A percentile compares a stretch with the other conserved stretches of the same genome.
Conservation (phyloP, 2,888 invertebrate genomes). For the Norana najaformis region DNA sequence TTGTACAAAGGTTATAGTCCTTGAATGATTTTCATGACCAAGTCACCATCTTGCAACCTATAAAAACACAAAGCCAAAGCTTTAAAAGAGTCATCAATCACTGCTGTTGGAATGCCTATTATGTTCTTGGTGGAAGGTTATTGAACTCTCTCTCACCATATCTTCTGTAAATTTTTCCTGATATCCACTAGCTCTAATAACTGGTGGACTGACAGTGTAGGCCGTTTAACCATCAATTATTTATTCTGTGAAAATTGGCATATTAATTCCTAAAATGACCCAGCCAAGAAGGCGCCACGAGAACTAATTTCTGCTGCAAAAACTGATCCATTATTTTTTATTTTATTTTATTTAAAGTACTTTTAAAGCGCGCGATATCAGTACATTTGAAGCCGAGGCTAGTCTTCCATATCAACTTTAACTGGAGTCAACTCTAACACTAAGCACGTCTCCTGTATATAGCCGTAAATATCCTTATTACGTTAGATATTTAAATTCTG, state of each 20-base stretch:
- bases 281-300: background rate
- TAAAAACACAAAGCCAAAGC: background rate
- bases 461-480: background rate
- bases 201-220: no score
- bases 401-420: no score
- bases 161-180: background rate
- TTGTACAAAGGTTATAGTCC: background rate
- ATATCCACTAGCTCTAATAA: background rate
- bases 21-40: background rate
- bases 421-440: background rate
- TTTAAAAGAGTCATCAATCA: background rate
- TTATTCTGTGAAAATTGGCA: background rate
- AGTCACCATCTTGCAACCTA: background rate
- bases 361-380: no score
- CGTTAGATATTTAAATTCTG: background rate
- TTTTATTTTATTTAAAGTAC: no score
- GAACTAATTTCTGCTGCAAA: background rate
- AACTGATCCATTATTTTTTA: no score
- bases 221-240: background rate
- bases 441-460: background rate
- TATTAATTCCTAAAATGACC: background rate
- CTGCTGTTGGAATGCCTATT: no score
- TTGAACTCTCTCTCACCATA: background rate
- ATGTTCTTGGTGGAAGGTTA: background rate
- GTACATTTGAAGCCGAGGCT: no score